Percentiles rank a stretch among this genome's conserved stretches.
phyloP scores from a whole-genome alignment of 2,113 vertebrate species.

The Apaloderma vittatum region DNA sequence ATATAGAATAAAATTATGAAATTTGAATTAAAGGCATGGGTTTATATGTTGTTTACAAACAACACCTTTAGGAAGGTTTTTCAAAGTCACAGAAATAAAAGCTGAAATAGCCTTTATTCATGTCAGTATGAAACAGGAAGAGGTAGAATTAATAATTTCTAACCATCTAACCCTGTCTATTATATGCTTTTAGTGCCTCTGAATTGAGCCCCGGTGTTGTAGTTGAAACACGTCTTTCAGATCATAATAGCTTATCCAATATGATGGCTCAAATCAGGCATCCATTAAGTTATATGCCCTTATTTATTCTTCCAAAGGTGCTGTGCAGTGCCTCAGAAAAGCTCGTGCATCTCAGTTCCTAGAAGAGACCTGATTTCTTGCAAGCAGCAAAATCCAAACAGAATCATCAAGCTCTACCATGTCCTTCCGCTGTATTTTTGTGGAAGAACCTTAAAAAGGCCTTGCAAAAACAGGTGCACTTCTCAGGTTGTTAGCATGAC shows the following conservation, averaged over 20 bases:
- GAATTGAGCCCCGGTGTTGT: not conserved
- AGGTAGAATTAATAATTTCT: slow-evolving; percentile 17
- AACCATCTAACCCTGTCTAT: not conserved
- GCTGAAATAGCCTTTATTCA: slow-evolving; percentile 28
- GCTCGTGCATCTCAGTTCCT: not conserved
- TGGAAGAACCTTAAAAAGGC: not conserved
- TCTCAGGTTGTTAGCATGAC: not conserved
- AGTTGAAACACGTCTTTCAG: not conserved
- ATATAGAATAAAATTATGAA: not conserved
- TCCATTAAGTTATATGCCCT: not conserved
- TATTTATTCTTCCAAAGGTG: slow-evolving; percentile 5
- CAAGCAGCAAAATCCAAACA: slow-evolving; percentile 3
- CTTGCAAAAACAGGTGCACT: not conserved
- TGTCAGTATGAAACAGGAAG: not conserved
- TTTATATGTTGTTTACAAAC: not conserved
- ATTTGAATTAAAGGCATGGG: not conserved
- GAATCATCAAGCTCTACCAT: not conserved
- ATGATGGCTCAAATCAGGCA: not conserved
- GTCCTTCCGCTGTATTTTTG: not conserved
- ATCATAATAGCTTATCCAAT: not conserved
- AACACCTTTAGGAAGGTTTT: not conserved
- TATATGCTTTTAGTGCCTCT: not conserved
- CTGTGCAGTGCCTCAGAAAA: not conserved
- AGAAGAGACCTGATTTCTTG: not conserved
- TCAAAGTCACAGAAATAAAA: not conserved